Evolutionary conservation across 1,140 invertebrate species (phyloP).

Genomic region (Camponotus pennsylvanicus): DNA sequence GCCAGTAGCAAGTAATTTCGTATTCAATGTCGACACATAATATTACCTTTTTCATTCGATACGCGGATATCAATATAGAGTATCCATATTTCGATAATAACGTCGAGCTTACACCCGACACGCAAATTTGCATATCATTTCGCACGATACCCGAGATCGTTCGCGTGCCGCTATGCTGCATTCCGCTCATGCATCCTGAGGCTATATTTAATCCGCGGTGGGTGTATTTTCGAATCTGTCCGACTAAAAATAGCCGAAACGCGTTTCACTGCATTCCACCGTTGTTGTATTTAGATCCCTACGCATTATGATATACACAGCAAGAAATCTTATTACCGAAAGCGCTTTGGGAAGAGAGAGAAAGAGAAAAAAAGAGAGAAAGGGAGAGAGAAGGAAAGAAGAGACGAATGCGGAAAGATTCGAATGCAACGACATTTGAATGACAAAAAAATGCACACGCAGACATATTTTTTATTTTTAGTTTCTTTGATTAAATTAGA

Average conservation of each 20-base stretch:
- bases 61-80: background rate
- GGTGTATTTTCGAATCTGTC: constrained; percentile 75
- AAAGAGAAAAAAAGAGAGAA: background rate
- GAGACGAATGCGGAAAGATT: background rate
- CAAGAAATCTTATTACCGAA: background rate
- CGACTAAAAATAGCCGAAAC: constrained; percentile 72
- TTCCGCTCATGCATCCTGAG: constrained; percentile 61
- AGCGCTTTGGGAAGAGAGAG: no score
- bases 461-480: no score
- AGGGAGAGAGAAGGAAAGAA: background rate
- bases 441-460: no score
- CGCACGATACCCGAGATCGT: constrained; percentile 12
- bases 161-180: constrained; percentile 65
- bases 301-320: constrained; percentile 10
- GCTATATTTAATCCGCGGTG: constrained; percentile 73
- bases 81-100: background rate
- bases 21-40: background rate
- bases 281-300: constrained; percentile 73
- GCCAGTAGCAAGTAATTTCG: background rate
- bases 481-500: no score
- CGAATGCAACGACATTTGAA: background rate
- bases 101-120: background rate
- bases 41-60: background rate
- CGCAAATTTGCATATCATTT: constrained; percentile 61
- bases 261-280: constrained; percentile 73